phyloP scores from a whole-genome alignment of 1,140 invertebrate species.

The Sitophilus oryzae region DNA sequence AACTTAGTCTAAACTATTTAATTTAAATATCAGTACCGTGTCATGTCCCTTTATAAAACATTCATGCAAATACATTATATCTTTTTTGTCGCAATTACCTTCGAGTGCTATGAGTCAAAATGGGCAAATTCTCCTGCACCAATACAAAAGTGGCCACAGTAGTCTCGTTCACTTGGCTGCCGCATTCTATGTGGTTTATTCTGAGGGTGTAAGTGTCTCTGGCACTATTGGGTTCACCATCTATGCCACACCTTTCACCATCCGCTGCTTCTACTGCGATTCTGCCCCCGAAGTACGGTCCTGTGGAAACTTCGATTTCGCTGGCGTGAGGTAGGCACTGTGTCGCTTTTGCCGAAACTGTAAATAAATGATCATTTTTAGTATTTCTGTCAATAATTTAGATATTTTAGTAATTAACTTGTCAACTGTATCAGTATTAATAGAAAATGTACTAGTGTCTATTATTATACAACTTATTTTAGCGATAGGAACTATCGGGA shows the following conservation, averaged over 20 bases:
- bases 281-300: slow-evolving; percentile 67
- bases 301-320: slow-evolving; percentile 73
- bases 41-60: too few relatives aligned
- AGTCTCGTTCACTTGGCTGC: slow-evolving; percentile 66
- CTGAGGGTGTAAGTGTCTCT: slow-evolving; percentile 64
- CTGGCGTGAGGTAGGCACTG: slow-evolving; percentile 68
- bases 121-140: slow-evolving; percentile 73
- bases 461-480: too few relatives aligned
- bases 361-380: slow-evolving; percentile 16
- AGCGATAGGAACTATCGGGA: too few relatives aligned
- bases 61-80: too few relatives aligned
- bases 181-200: slow-evolving; percentile 68
- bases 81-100: slow-evolving; percentile 42
- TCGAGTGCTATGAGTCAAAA: slow-evolving; percentile 72
- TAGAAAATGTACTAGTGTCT: too few relatives aligned
- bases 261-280: slow-evolving; percentile 66
- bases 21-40: too few relatives aligned
- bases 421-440: too few relatives aligned
- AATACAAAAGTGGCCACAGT: slow-evolving; percentile 72
- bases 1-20: too few relatives aligned
- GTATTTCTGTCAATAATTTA: neutral
- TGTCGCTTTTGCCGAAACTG: slow-evolving; percentile 71
- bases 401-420: too few relatives aligned
- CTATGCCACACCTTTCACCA: slow-evolving; percentile 55
- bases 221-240: slow-evolving; percentile 57